Base-by-base conservation (phyloP, 2,113 vertebrate genomes). In the Oreochromis niloticus region DNA sequence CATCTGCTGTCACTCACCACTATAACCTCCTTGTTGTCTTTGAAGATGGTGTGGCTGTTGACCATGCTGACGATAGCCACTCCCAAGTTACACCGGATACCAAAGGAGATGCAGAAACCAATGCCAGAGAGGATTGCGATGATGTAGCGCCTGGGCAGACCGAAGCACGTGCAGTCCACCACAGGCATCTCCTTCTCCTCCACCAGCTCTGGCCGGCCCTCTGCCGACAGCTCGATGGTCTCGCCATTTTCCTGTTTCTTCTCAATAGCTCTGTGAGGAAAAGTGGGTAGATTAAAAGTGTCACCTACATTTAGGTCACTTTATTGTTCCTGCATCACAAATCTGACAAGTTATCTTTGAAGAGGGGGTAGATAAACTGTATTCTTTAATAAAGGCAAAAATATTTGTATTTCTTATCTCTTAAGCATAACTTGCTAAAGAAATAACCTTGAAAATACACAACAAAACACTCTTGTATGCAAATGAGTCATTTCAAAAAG, bases 31-130 rank as follows among this genome's bases (percentile, higher is more conserved):
- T 98, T 97, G 93, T 97, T 95, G 68, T 96, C 97, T 68, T 89
- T 96, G 71, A 93, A 96, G 89, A 97, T 87, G 0, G 97, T 98
- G 91, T 97, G 98, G 92, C 97, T 98, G 96, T 98, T 98, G 90
- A 98, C 98, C 98, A 98, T 98, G 95, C 97, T 98, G 71, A 98
- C 98, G 8, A 98, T 97, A 92, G 98, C 98, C 91, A 98, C 98
- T 1, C 98, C 98, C 87, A 98, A 90, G 94, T 98, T 98, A 94
- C 98, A 98, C 39, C 98, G 96, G 95, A 98, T 98, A 9, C 98
- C 98, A 4, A 98, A 98, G 87, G 97, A 98, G 94, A 98, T 98
- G 88, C 98, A 98, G 95, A 98, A 98, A 16, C 98, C 98, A 22
- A 98, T 86, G 7, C 98, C 98, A 5, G 97, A 98, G 92, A 98